A percentile compares a stretch with the other conserved stretches of the same genome.
Evolutionary conservation across 2,888 invertebrate species (phyloP).

Genomic region (Formica aserva): DNA sequence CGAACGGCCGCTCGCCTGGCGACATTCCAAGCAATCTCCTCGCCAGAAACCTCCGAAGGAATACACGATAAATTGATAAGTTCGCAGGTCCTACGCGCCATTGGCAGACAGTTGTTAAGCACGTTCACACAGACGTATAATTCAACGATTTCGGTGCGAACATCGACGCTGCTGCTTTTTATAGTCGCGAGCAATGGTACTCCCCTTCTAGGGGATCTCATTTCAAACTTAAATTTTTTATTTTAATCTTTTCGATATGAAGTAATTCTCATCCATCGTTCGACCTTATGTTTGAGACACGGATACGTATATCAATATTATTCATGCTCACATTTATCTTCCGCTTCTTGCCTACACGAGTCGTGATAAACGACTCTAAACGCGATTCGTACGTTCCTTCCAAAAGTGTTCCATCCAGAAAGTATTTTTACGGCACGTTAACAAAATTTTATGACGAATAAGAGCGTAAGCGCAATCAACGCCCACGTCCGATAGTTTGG

Average conservation of each 20-base stretch:
- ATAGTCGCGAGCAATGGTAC: not conserved
- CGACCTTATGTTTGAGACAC: too few relatives aligned
- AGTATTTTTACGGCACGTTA: not conserved
- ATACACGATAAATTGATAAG: conserved; percentile 68
- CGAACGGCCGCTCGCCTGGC: conserved; percentile 75
- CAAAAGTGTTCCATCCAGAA: too few relatives aligned
- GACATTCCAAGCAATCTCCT: conserved; percentile 69
- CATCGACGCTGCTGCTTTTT: not conserved
- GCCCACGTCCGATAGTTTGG: not conserved
- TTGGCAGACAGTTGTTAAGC: conserved; percentile 30
- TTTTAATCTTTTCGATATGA: not conserved
- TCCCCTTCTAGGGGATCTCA: not conserved
- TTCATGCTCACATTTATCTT: too few relatives aligned
- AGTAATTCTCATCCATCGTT: too few relatives aligned
- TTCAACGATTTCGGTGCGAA: not conserved
- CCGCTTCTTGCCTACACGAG: not conserved
- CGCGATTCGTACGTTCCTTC: too few relatives aligned
- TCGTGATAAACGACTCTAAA: not conserved
- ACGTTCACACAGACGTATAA: not conserved
- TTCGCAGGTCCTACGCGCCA: conserved; percentile 49
- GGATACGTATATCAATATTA: too few relatives aligned
- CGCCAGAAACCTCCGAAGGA: conserved; percentile 50
- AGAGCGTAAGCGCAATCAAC: not conserved
- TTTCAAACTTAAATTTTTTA: not conserved
- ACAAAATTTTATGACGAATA: not conserved